Base-by-base conservation (phyloP, 2,113 vertebrate species). In the Sinocyclocheilus anophthalmus region DNA sequence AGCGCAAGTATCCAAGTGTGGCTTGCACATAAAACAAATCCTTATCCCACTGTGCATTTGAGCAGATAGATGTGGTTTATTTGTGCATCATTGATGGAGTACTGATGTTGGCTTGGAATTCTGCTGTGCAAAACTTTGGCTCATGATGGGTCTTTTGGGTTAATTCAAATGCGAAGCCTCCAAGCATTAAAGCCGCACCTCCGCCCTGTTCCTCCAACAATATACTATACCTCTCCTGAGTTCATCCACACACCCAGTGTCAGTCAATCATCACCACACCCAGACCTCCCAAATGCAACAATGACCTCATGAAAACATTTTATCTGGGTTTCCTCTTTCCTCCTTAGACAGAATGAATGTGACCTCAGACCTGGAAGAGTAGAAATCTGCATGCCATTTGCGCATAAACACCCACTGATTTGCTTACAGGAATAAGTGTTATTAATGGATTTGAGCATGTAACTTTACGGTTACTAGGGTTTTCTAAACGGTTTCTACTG, bases 191-290 rank as follows among this genome's bases (percentile, higher is more conserved):
- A 57, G 39, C 61, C 5, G 33, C 73, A 86, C 88, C 76, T 26
- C 81, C 82, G 8, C 55, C 57, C 67, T 67, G 70, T 73, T 83
- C 63, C 24, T 33, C 42, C n/a, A 33, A 73, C 69, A 73, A 45
- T 26, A 33, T 18, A 33, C 81, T 37, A 39, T 11, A 72, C 63
- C 65, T 72, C 81, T 70, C 65, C 26, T 70, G 65, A 55, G 33
- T 42, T 80, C 65, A 59, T 63, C 50, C 81, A 63, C 61, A 69
- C 20, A 83, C 73, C 63, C 48, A 45, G 4, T 79, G 72, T 87
- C 88, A 83, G 45, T 89, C 83, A 83, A 70, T 45, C 79, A 67
- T 45, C 55, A 75, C 18, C 86, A 79, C 75, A 53, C 80, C 88
- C 88, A 83, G 57, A 61, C 83, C 79, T 85, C 85, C 83, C 83